Conservation (phyloP, 2,797 vertebrate genomes). For the Trachops cirrhosus region DNA sequence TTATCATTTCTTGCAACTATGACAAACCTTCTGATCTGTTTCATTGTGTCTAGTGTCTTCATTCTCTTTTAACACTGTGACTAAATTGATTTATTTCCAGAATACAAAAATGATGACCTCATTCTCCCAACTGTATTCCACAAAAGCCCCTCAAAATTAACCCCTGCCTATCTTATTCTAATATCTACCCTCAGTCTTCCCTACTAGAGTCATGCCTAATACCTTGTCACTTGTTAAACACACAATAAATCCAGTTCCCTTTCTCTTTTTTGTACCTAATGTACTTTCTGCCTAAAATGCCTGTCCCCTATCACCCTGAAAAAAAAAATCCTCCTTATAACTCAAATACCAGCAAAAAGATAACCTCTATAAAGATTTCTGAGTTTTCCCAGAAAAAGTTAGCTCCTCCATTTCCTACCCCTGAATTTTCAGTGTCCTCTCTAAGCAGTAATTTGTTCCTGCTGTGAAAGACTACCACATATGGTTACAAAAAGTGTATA, state of each 20-base stretch:
- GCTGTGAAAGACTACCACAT: neutral
- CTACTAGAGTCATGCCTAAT: neutral
- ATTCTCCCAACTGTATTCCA: neutral
- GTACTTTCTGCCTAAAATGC: neutral
- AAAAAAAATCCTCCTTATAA: neutral
- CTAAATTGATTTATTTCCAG: neutral
- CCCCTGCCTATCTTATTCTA: neutral
- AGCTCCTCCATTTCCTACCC: neutral
- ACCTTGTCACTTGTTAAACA: neutral
- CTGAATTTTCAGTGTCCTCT: neutral
- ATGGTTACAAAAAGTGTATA: neutral
- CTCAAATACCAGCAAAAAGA: neutral
- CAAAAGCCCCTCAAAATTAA: neutral
- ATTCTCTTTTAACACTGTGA: neutral
- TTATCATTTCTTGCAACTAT: slow-evolving; percentile 25
- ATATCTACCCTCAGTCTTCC: neutral
- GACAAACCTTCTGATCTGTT: slow-evolving; percentile 8
- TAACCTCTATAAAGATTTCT: neutral
- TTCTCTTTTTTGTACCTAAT: neutral
- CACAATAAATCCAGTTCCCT: neutral
- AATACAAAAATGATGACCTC: neutral
- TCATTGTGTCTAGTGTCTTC: neutral
- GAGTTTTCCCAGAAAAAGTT: neutral
- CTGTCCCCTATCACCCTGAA: neutral
- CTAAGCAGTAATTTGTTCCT: neutral